These are phyloP conservation scores for Scaptomyza tumidula DNA, from an alignment of 2,888 invertebrate species.

Conservation along the genomic window DNA sequence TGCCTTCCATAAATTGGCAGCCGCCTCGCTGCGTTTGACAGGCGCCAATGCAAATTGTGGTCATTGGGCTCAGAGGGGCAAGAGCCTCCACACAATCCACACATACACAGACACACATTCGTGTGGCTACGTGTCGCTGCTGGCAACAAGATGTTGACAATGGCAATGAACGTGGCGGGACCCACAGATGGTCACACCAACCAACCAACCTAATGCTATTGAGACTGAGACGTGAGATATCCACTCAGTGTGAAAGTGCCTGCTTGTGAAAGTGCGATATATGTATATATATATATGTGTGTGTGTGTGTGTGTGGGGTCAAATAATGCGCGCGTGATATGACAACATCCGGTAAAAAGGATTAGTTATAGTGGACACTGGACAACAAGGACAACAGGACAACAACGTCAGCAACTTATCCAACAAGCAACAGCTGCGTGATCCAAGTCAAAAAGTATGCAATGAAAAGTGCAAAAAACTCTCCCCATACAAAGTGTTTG, in stretches of 20 bases:
- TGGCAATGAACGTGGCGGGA: conserved; percentile 73
- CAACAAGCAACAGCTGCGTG: conserved; percentile 63
- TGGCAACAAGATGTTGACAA: conserved; percentile 76
- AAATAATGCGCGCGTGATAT: conserved; percentile 73
- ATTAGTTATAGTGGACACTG: conserved; percentile 61
- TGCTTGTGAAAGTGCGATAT: background rate
- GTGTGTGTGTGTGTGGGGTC: conserved; percentile 52
- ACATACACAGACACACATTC: background rate
- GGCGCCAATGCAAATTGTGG: conserved; percentile 75
- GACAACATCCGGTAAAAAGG: conserved; percentile 71
- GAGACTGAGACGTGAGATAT: conserved; percentile 49
- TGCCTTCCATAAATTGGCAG: conserved; percentile 73
- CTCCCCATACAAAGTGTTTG: conserved; percentile 21
- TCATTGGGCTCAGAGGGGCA: conserved; percentile 18
- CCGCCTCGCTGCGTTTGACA: conserved; percentile 73
- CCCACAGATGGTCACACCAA: conserved; percentile 56
- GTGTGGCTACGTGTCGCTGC: conserved; percentile 58
- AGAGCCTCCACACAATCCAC: background rate
- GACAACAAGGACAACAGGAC: background rate
- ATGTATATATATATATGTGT: conserved; percentile 12
- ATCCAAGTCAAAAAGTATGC: conserved; percentile 63
- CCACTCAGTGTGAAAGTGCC: conserved; percentile 14
- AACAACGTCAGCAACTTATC: conserved; percentile 10
- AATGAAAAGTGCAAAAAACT: conserved; percentile 67
- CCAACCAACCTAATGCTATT: conserved; percentile 29